A percentile compares a stretch with the other conserved stretches of the same genome.
Evolutionary conservation across 2,888 invertebrate genomes (phyloP).

Genomic region (Cephus pulcher): DNA sequence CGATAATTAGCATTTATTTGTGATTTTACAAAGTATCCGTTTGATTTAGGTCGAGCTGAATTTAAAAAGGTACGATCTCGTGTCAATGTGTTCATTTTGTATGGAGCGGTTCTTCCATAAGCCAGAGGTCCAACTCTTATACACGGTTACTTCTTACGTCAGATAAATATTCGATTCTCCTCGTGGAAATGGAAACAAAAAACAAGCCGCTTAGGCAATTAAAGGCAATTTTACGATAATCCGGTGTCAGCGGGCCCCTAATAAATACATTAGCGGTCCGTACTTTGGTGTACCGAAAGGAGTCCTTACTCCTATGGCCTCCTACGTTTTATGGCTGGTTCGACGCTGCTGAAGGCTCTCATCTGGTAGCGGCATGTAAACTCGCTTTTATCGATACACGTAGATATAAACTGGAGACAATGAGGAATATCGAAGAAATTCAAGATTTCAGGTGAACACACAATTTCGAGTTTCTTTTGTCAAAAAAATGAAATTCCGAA

Average conservation of each 20-base stretch:
- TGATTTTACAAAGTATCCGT: not conserved
- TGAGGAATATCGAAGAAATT: not conserved
- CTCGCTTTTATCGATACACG: not conserved
- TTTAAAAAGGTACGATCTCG: not conserved
- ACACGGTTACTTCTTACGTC: not conserved
- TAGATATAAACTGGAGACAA: not conserved
- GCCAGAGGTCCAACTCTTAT: not conserved
- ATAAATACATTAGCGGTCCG: conserved; percentile 32
- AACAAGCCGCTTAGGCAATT: conserved; percentile 22
- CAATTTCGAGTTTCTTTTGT: not conserved
- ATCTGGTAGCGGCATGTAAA: not conserved
- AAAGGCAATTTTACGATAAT: conserved; percentile 34
- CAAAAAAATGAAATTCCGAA: not conserved
- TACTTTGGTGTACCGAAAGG: conserved; percentile 5
- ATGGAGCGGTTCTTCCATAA: not conserved
- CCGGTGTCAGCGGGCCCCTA: conserved; percentile 24
- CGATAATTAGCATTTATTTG: not conserved
- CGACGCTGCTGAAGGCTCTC: conserved; percentile 6
- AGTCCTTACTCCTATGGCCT: conserved; percentile 4
- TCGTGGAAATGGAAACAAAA: conserved; percentile 1
- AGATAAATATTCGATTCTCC: not conserved
- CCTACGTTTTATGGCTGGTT: conserved; percentile 8
- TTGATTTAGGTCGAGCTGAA: not conserved
- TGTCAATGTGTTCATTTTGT: not conserved
- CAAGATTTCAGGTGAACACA: not conserved